Evolutionary conservation across 2,797 vertebrate species (phyloP).

Genomic region (Erethizon dorsatum): DNA sequence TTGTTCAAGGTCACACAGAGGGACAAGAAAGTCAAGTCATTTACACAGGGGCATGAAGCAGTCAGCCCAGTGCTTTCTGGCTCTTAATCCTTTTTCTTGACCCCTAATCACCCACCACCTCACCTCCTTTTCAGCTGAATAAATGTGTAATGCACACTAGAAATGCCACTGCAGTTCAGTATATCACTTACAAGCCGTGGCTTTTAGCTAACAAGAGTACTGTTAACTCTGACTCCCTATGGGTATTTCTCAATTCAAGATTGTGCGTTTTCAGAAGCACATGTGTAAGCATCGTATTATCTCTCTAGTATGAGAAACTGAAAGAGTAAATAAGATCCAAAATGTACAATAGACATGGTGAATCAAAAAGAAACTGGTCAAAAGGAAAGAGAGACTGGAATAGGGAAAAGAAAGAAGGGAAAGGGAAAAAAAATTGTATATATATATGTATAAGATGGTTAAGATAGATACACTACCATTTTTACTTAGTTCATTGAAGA

Average conservation of each 20-base stretch:
- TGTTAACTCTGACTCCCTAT: conserved; percentile 84
- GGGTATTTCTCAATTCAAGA: conserved; percentile 81
- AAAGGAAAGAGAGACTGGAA: too few relatives aligned
- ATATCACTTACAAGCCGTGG: conserved; percentile 79
- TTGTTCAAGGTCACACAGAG: conserved; percentile 89
- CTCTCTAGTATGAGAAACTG: too few relatives aligned
- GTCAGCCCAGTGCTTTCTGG: conserved; percentile 77
- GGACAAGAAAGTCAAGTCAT: conserved; percentile 85
- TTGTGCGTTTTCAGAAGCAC: conserved; percentile 65
- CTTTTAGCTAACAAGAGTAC: conserved; percentile 84
- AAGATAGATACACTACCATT: too few relatives aligned
- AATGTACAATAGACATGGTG: too few relatives aligned
- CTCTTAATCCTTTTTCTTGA: conserved; percentile 86
- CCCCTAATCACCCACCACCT: conserved; percentile 81
- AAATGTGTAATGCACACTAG: conserved; percentile 87
- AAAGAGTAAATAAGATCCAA: too few relatives aligned
- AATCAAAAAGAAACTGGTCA: too few relatives aligned
- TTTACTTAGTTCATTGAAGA: too few relatives aligned
- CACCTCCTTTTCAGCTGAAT: conserved; percentile 85
- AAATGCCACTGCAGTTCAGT: conserved; percentile 76
- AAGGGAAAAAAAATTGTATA: too few relatives aligned
- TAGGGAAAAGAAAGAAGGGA: too few relatives aligned
- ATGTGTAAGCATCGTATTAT: too few relatives aligned
- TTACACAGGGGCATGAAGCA: conserved; percentile 87
- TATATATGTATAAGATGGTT: too few relatives aligned